These are phyloP conservation scores for Pteronura brasiliensis DNA, from an alignment of 2,113 vertebrate genomes.

Conservation along the genomic window DNA sequence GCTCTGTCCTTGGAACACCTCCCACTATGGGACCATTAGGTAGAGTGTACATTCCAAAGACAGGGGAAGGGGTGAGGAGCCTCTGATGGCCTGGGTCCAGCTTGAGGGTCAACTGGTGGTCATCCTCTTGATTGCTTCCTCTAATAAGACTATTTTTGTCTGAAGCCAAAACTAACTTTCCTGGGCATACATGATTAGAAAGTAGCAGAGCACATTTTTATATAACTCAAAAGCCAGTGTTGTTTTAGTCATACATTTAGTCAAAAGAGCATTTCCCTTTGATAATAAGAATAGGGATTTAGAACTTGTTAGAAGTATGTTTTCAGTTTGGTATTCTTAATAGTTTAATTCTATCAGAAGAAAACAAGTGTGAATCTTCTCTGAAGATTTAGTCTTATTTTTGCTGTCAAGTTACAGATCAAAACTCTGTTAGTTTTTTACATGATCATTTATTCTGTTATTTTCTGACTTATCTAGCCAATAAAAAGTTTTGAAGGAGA, in stretches of 20 bases:
- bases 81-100: not conserved
- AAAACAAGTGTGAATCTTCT: not conserved
- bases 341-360: not conserved
- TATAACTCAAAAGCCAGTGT: not conserved
- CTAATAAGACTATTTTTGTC: not conserved
- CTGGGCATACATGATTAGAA: not conserved
- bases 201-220: not conserved
- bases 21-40: not conserved
- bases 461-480: slow-evolving; percentile 5
- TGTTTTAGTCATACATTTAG: not conserved
- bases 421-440: not conserved
- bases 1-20: not conserved
- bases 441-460: not conserved
- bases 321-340: slow-evolving; percentile 4
- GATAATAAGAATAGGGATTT: slow-evolving; percentile 32
- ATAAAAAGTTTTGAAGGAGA: slow-evolving; percentile 1
- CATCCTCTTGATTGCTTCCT: not conserved
- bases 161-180: slow-evolving; percentile 3
- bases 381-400: slow-evolving; percentile 26
- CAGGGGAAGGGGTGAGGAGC: not conserved
- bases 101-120: not conserved
- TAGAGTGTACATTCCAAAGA: not conserved
- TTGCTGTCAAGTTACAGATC: not conserved
- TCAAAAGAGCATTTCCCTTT: slow-evolving; percentile 11
- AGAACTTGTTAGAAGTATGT: not conserved